phyloP scores from a whole-genome alignment of 2,113 vertebrate genomes.

The Daphoenositta chrysoptera region DNA sequence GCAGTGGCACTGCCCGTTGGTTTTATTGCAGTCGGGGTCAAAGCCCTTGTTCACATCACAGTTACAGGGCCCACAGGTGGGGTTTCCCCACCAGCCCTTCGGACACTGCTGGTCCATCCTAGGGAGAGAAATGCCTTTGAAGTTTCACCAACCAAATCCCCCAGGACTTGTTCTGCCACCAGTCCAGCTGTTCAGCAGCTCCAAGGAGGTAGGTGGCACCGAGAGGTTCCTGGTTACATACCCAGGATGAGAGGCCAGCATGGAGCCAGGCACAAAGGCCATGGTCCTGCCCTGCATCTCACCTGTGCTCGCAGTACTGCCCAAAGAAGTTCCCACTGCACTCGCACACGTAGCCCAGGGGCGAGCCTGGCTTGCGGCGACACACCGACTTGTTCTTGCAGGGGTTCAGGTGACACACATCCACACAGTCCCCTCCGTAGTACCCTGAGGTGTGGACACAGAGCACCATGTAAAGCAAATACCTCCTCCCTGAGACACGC shows the following conservation, averaged over 20 bases:
- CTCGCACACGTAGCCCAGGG: constrained; percentile 90
- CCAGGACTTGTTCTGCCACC: not conserved
- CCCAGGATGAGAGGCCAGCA: not conserved
- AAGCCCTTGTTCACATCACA: constrained; percentile 91
- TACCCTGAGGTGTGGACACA: constrained; percentile 76
- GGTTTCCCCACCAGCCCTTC: constrained; percentile 95
- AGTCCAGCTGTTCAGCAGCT: not conserved
- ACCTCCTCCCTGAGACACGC: not conserved
- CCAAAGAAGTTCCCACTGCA: constrained; percentile 89
- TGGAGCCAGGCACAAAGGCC: not conserved
- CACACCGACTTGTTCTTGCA: constrained; percentile 94
- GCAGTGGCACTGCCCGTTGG: constrained; percentile 91
- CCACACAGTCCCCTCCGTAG: constrained; percentile 87
- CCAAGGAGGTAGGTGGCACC: not conserved
- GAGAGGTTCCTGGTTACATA: not conserved
- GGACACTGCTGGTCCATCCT: constrained; percentile 97
- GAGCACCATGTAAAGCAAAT: not conserved
- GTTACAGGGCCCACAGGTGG: constrained; percentile 92
- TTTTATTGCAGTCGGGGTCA: constrained; percentile 93
- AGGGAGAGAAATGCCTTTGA: not conserved
- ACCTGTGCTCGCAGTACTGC: constrained; percentile 97
- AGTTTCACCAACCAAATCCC: not conserved
- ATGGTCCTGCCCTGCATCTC: not conserved
- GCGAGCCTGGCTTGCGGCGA: constrained; percentile 82
- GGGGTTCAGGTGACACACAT: constrained; percentile 91